Evolutionary conservation across 92 coral and sea anemone species (phyloP), one percentile per base, ranked within the genome.

Genomic region (Nematostella vectensis): DNA sequence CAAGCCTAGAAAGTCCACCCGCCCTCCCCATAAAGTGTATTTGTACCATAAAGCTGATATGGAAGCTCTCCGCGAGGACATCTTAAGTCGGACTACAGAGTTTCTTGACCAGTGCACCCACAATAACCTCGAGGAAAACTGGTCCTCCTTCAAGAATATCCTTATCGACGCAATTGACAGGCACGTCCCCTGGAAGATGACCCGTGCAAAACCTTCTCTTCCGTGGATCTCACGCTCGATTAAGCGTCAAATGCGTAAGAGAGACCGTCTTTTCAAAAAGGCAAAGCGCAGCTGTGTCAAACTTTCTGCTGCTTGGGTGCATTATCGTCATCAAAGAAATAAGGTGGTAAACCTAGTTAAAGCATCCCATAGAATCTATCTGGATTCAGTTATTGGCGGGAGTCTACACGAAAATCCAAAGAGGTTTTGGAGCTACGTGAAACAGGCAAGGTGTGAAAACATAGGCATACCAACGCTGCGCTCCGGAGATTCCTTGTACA

Each of bases 21-120:
- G 50, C 3, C 81, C 75, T 17, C 81, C 69, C 2, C 75, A 58
- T 58, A 43, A 74, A 50, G 65, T 67, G 27, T 67, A 67, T 29
- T 37, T 66, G 17, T 74, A 59, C 30, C 26, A 67, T 22, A 58
- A 52, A 18, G 60, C 60, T 21, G 47, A 74, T 47, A 40, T 58
- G 48, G 58, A 31, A 25, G 61, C 52, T 26, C 43, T 74, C 47
- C 75, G 69, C 17, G 29, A 33, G 31, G 69, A 58, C 51, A 52
- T 67, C 48, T 36, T 69, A 23, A 67, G 20, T 8, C 12, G 21
- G 9, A 37, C 18, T 11, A 22, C 47, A 16, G 54, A 67, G 37
- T 67, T 55, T 17, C 56, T 56, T 13, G 15, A 36, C 42, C 42
- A 8, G 15, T 15, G 9, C 8, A 36, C 9, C 42, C 15, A 8